These are phyloP conservation scores for Sitobion miscanthi DNA, from an alignment of 1,140 invertebrate species.

Conservation along the genomic window DNA sequence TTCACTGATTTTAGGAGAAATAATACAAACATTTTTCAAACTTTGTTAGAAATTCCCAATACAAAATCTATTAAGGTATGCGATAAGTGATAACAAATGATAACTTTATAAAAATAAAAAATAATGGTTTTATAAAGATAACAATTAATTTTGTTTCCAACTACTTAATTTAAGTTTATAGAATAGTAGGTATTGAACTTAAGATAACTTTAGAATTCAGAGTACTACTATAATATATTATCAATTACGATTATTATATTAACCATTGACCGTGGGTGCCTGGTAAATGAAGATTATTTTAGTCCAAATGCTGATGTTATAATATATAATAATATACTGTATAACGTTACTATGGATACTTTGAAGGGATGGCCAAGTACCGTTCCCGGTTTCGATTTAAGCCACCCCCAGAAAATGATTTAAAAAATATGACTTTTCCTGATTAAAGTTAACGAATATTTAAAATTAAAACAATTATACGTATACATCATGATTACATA, in stretches of 20 bases:
- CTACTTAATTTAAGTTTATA: neutral
- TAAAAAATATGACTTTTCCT: no score
- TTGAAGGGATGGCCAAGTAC: neutral
- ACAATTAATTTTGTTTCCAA: neutral
- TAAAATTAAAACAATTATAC: neutral
- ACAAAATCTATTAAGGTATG: no score
- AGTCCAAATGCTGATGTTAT: neutral
- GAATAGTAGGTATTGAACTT: neutral
- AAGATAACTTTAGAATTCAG: neutral
- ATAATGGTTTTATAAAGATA: neutral
- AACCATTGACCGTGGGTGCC: neutral
- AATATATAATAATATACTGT: neutral
- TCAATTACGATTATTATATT: neutral
- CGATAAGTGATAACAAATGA: no score
- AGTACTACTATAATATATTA: neutral
- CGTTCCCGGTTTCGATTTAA: neutral
- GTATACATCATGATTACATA: no score
- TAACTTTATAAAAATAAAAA: neutral
- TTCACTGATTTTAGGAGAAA: no score
- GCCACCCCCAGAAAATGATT: no score
- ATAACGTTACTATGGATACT: neutral
- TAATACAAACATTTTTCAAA: neutral
- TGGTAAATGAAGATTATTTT: neutral
- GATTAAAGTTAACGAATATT: neutral
- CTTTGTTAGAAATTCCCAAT: no score